These are phyloP conservation scores for Pristionchus fissidentatus DNA, from an alignment of 2,888 invertebrate species.

Conservation along the genomic window DNA sequence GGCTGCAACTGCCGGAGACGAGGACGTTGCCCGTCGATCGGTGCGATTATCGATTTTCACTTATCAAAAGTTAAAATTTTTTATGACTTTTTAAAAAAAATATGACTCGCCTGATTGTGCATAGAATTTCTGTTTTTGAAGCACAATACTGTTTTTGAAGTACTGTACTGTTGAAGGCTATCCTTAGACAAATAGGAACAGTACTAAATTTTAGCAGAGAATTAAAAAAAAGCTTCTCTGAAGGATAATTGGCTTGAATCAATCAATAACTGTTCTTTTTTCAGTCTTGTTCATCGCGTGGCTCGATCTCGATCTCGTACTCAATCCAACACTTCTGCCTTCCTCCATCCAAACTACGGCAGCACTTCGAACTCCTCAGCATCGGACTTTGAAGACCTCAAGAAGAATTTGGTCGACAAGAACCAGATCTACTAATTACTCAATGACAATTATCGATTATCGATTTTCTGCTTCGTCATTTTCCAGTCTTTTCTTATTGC, in stretches of 20 bases:
- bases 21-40: conserved; percentile 42
- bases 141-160: too few species aligned
- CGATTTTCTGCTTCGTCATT: background rate
- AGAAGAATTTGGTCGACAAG: background rate
- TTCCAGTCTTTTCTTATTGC: background rate
- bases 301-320: conserved; percentile 24
- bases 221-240: too few species aligned
- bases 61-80: background rate
- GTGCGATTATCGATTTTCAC: too few species aligned
- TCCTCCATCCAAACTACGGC: conserved; percentile 46
- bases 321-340: background rate
- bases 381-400: conserved; percentile 12
- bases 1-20: conserved; percentile 45
- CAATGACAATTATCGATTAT: background rate
- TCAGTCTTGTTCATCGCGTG: conserved; percentile 33
- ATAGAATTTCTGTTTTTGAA: too few species aligned
- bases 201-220: too few species aligned
- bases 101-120: too few species aligned
- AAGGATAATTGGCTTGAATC: too few species aligned
- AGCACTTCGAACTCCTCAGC: conserved; percentile 19
- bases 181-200: too few species aligned
- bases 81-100: background rate
- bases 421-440: background rate
- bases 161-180: too few species aligned
- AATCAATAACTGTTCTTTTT: background rate